Percentiles rank a stretch among this genome's conserved stretches.
These are phyloP conservation scores for Leptopilina clavipes DNA, from an alignment of 1,140 invertebrate species.

Conservation along the genomic window DNA sequence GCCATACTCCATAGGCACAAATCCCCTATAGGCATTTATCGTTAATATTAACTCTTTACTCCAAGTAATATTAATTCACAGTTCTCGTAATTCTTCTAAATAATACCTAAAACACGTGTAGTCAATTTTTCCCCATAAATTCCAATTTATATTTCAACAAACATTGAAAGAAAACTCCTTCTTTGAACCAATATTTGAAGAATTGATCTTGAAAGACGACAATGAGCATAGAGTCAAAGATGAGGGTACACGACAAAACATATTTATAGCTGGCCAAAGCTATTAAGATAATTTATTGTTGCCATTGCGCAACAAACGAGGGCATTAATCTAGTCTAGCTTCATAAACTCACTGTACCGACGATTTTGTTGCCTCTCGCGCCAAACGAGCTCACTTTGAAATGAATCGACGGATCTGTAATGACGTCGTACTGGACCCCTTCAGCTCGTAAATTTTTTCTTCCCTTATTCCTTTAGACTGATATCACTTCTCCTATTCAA, in stretches of 20 bases:
- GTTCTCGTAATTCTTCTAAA: no score
- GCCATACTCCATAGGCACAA: conserved; percentile 44
- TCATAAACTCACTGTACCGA: conserved; percentile 73
- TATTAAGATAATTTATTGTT: conserved; percentile 74
- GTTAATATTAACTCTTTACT: conserved; percentile 8
- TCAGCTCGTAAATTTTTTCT: conserved; percentile 64
- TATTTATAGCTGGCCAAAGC: conserved; percentile 71
- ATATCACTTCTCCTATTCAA: not conserved
- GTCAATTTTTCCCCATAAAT: no score
- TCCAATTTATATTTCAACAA: no score
- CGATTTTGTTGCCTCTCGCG: conserved; percentile 71
- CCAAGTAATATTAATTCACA: not conserved
- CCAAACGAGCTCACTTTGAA: conserved; percentile 70
- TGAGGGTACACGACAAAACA: conserved; percentile 64
- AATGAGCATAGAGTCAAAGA: conserved; percentile 61
- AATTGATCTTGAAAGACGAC: conserved; percentile 50
- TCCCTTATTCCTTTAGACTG: conserved; percentile 49
- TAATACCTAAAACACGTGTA: no score
- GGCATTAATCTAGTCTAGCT: conserved; percentile 74
- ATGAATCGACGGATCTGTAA: conserved; percentile 67
- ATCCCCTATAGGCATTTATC: not conserved
- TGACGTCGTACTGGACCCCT: conserved; percentile 53
- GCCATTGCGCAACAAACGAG: conserved; percentile 74
- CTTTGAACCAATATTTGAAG: not conserved
- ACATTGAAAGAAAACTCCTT: not conserved